Percentiles rank a stretch among this genome's conserved stretches.
These are phyloP conservation scores for Onychomys torridus DNA, from an alignment of 2,797 vertebrate species.

Conservation along the genomic window DNA sequence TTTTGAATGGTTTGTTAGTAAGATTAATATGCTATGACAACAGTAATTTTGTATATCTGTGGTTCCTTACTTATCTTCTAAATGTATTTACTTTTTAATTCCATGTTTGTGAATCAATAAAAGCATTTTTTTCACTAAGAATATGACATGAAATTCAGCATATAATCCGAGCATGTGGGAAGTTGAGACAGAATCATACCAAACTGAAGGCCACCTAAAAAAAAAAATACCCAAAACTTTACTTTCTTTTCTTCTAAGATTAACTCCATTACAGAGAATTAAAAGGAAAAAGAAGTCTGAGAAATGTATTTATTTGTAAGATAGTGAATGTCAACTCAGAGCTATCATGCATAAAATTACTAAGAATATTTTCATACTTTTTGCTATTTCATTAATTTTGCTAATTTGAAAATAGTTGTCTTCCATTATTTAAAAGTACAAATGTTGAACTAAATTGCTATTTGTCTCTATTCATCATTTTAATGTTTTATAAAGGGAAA, in stretches of 20 bases:
- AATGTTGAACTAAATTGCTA: background rate
- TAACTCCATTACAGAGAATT: background rate
- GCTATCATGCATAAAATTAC: background rate
- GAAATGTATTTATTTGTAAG: background rate
- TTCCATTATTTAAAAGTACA: background rate
- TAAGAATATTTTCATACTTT: background rate
- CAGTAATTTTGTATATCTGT: background rate
- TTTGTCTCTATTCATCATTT: conserved; percentile 22
- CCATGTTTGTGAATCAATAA: background rate
- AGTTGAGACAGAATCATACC: background rate
- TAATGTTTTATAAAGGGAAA: conserved; percentile 10
- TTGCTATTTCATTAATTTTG: background rate
- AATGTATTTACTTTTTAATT: background rate
- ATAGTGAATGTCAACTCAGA: background rate
- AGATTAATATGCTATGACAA: background rate
- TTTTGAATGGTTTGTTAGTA: conserved; percentile 13
- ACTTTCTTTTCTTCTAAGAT: background rate
- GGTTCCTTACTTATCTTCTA: background rate
- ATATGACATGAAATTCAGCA: background rate
- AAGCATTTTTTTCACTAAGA: background rate
- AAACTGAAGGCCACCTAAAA: background rate
- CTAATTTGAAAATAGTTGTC: background rate
- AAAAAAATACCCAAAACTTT: background rate
- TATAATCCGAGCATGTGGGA: background rate
- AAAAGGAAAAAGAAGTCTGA: background rate